Evolutionary conservation across 2,888 invertebrate species (phyloP).

Genomic region (Julus scandinavius): DNA sequence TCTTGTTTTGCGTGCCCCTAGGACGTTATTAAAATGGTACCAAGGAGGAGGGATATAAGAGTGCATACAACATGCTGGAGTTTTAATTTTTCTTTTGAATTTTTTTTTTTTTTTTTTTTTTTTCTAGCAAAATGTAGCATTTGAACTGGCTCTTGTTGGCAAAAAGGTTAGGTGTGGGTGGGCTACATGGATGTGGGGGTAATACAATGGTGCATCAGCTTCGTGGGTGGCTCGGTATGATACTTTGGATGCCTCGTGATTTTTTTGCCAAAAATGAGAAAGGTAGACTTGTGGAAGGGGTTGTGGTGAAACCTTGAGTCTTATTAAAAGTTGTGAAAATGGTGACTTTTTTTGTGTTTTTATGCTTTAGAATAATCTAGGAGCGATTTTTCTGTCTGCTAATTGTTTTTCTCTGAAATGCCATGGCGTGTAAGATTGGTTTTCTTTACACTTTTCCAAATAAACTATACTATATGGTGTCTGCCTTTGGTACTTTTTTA

Average conservation of each 20-base stretch:
- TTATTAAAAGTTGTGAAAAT: neutral
- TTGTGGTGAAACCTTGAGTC: neutral
- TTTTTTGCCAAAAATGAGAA: neutral
- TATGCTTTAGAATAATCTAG: neutral
- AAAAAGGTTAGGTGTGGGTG: conserved; percentile 9
- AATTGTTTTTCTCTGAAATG: conserved; percentile 6
- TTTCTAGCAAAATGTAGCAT: neutral
- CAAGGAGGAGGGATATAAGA: neutral
- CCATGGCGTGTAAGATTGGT: neutral
- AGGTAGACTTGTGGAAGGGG: neutral
- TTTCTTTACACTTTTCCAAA: neutral
- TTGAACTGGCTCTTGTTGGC: neutral
- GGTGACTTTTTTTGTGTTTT: conserved; percentile 20
- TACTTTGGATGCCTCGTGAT: neutral
- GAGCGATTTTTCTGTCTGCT: neutral
- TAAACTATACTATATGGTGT: neutral
- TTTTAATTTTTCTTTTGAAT: neutral
- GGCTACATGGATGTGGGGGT: neutral
- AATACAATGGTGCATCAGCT: neutral
- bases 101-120: neutral
- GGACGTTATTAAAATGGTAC: conserved; percentile 25
- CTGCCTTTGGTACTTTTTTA: neutral
- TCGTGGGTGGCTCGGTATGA: conserved; percentile 6
- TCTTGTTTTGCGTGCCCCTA: neutral
- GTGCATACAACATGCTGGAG: neutral